phyloP scores from a whole-genome alignment of 37 sponge, comb jelly and placozoan species.

The Halisarca cf. caerulea region DNA sequence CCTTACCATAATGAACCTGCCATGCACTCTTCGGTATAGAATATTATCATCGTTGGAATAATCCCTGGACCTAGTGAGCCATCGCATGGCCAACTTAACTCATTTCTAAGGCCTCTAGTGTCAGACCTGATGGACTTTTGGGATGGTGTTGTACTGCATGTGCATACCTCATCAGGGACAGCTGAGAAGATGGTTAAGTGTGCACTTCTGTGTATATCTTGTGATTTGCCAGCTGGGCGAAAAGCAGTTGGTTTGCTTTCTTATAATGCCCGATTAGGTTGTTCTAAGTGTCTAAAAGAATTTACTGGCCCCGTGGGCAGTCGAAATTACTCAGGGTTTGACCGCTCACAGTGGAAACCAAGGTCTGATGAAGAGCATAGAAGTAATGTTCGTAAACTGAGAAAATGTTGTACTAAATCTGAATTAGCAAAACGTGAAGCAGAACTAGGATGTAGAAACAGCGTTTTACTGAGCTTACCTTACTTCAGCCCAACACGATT shows the following conservation, averaged over 20 bases:
- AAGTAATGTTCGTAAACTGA: not conserved
- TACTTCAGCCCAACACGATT: constrained; percentile 40
- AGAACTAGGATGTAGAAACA: constrained; percentile 34
- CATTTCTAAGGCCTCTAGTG: constrained; percentile 44
- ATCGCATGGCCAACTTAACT: constrained; percentile 33
- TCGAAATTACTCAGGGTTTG: constrained; percentile 43
- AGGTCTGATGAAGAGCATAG: constrained; percentile 4
- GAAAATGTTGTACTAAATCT: not conserved
- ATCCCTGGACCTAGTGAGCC: constrained; percentile 61
- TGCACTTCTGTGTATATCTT: constrained; percentile 33
- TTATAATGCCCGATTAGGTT: constrained; percentile 37
- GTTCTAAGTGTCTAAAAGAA: constrained; percentile 35
- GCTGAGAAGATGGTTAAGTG: not conserved
- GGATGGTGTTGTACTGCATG: constrained; percentile 11
- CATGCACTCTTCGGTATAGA: constrained; percentile 30
- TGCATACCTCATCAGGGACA: not conserved
- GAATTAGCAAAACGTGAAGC: not conserved
- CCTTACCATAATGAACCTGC: constrained; percentile 58
- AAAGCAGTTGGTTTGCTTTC: constrained; percentile 64
- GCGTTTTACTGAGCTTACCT: constrained; percentile 27
- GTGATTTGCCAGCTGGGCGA: constrained; percentile 65
- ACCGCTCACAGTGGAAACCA: constrained; percentile 19
- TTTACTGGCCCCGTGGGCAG: constrained; percentile 17
- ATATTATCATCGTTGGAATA: constrained; percentile 51
- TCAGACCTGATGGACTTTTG: constrained; percentile 25